phyloP scores from a whole-genome alignment of 2,113 vertebrate species.

The Illadopsis cleaveri region DNA sequence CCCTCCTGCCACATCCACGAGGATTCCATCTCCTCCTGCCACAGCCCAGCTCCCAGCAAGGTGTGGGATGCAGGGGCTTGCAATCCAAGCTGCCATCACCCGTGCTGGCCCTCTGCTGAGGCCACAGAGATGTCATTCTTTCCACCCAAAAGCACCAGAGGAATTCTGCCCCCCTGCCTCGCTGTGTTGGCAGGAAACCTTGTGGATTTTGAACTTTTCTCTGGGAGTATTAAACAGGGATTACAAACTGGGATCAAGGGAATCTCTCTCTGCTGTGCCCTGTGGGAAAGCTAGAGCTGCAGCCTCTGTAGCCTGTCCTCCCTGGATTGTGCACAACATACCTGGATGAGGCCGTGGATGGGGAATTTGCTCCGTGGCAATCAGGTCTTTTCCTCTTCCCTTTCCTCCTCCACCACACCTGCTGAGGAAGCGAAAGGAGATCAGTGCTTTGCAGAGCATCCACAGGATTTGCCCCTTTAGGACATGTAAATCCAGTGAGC shows the following conservation, averaged over 20 bases:
- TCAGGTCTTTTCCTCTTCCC: not conserved
- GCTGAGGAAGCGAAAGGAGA: not conserved
- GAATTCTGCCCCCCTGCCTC: not conserved
- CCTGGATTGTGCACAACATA: not conserved
- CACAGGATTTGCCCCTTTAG: not conserved
- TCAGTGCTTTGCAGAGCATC: not conserved
- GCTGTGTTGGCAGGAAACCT: not conserved
- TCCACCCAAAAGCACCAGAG: not conserved
- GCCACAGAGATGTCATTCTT: not conserved
- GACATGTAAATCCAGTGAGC: not conserved
- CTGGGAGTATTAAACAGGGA: not conserved
- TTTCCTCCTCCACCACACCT: not conserved
- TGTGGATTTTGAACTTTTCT: constrained; percentile 38
- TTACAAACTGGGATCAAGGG: not conserved
- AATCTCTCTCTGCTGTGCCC: not conserved
- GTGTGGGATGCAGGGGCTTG: not conserved
- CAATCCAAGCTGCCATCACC: not conserved
- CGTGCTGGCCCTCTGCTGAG: not conserved
- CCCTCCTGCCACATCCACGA: not conserved
- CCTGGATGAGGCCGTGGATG: rapidly evolving
- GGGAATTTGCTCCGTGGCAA: not conserved
- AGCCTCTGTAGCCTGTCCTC: not conserved
- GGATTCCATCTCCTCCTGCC: not conserved
- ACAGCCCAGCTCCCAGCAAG: not conserved
- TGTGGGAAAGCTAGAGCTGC: not conserved